Evolutionary conservation across 2,797 vertebrate genomes (phyloP).

Genomic region (Poecilia velifera): DNA sequence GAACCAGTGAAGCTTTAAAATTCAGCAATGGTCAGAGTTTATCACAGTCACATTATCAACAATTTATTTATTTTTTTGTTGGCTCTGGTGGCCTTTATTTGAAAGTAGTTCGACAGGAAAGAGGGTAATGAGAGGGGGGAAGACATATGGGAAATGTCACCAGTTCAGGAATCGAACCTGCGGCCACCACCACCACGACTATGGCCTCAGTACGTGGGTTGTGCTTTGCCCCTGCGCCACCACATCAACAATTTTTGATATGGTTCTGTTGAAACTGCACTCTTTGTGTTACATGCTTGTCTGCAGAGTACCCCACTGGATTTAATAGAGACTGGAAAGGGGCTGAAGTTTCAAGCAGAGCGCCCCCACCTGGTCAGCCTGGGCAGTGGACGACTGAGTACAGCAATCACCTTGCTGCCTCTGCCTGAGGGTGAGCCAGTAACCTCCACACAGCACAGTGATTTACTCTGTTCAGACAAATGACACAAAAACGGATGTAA

Average conservation of each 20-base stretch:
- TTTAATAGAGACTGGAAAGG: slow-evolving; percentile 89
- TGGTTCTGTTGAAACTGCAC: not conserved
- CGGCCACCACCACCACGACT: too few relatives aligned
- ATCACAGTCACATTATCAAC: not conserved
- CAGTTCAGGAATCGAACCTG: too few relatives aligned
- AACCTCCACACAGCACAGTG: not conserved
- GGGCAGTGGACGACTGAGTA: slow-evolving; percentile 94
- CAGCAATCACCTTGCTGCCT: slow-evolving; percentile 91
- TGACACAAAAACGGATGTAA: not conserved
- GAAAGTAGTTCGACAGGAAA: too few relatives aligned
- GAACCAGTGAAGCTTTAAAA: not conserved
- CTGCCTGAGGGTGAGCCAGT: slow-evolving; percentile 89
- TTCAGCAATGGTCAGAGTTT: not conserved
- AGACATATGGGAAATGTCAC: too few relatives aligned
- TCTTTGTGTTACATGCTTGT: not conserved
- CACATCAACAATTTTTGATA: not conserved
- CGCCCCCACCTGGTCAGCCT: slow-evolving; percentile 96
- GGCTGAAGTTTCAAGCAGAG: slow-evolving; percentile 93
- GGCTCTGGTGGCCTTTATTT: too few relatives aligned
- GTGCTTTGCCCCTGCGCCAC: too few relatives aligned
- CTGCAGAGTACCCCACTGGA: slow-evolving; percentile 90
- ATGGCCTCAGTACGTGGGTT: too few relatives aligned
- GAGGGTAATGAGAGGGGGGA: too few relatives aligned
- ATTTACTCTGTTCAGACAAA: not conserved
- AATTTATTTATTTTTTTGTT: too few relatives aligned